phyloP scores from a whole-genome alignment of 2,113 vertebrate species.

The Pseudopipra pipra region DNA sequence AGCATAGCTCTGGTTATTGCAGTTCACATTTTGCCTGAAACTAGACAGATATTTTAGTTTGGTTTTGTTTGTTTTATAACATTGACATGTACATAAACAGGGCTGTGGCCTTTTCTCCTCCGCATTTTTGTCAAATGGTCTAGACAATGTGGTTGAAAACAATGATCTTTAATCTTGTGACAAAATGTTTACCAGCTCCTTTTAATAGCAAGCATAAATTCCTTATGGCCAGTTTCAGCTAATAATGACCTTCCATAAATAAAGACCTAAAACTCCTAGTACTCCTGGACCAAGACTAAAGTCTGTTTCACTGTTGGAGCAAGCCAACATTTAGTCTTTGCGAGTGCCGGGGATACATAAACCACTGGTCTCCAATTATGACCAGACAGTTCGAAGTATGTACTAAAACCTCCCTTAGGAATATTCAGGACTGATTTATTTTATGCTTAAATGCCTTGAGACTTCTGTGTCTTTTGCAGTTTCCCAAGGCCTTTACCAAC shows the following conservation, averaged over 20 bases:
- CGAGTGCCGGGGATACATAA: background rate
- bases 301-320: background rate
- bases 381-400: background rate
- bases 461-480: background rate
- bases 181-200: background rate
- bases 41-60: background rate
- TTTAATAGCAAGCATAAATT: background rate
- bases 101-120: background rate
- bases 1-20: background rate
- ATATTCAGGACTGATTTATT: background rate
- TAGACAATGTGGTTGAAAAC: background rate
- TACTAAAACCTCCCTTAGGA: background rate
- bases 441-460: background rate
- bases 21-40: background rate
- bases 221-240: background rate
- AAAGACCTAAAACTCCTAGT: background rate
- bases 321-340: background rate
- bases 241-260: conserved; percentile 12
- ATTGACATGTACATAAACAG: background rate
- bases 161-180: background rate
- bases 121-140: background rate
- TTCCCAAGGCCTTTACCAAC: background rate
- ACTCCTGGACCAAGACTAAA: background rate
- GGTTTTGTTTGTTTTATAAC: background rate
- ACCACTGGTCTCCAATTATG: background rate